Conservation (phyloP, 2,888 invertebrate genomes). For the Spatulosminthurus flaviceps region DNA sequence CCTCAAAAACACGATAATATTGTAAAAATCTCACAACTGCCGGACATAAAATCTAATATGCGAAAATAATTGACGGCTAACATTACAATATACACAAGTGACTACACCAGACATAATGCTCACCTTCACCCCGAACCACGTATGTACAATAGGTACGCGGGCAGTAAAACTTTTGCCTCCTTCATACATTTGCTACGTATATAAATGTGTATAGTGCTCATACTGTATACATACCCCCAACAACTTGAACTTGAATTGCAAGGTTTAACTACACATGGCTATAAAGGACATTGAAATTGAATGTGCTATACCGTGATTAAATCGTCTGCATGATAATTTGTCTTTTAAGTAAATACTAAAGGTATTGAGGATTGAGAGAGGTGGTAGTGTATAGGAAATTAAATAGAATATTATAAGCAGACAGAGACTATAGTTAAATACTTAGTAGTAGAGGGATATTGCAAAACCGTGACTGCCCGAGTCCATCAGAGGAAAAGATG, state of each 20-base stretch:
- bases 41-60: constrained; percentile 33
- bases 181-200: neutral
- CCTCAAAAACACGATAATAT: neutral
- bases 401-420: neutral
- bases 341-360: neutral
- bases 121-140: constrained; percentile 21
- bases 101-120: neutral
- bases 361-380: neutral
- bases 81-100: constrained; percentile 4
- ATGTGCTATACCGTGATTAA: neutral
- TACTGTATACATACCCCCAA: too few relatives aligned
- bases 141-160: neutral
- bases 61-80: constrained; percentile 16
- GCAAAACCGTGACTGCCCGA: constrained; percentile 42
- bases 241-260: too few relatives aligned
- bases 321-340: constrained; percentile 14
- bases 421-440: neutral
- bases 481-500: constrained; percentile 37
- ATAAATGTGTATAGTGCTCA: too few relatives aligned
- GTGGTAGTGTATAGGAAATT: neutral
- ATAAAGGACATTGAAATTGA: too few relatives aligned
- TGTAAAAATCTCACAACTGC: constrained; percentile 24
- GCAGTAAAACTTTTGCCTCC: neutral
- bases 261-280: too few relatives aligned
- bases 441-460: constrained; percentile 25